phyloP scores from a whole-genome alignment of 2,888 invertebrate genomes.

The Amiota minor region DNA sequence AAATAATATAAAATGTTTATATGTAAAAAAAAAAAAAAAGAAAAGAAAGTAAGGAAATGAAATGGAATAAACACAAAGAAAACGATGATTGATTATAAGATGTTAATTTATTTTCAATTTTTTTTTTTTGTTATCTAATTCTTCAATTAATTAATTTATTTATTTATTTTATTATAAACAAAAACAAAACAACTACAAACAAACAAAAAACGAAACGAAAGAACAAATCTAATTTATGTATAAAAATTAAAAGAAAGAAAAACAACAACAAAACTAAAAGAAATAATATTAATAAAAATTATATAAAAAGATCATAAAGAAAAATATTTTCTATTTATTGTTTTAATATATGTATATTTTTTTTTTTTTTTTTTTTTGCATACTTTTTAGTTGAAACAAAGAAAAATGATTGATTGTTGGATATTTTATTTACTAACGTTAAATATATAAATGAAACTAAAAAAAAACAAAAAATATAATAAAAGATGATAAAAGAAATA shows the following conservation, averaged over 20 bases:
- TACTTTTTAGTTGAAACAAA: slow-evolving; percentile 59
- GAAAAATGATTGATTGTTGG: slow-evolving; percentile 61
- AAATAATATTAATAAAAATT: no score
- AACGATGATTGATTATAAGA: neutral
- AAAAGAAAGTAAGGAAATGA: neutral
- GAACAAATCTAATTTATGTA: slow-evolving; percentile 46
- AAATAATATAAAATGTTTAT: slow-evolving; percentile 20
- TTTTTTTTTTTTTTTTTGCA: slow-evolving; percentile 64
- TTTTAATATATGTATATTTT: slow-evolving; percentile 46
- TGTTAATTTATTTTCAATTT: neutral
- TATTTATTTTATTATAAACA: slow-evolving; percentile 61
- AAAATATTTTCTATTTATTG: no score
- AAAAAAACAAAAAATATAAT: neutral
- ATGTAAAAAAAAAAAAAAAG: slow-evolving; percentile 27
- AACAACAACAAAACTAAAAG: no score
- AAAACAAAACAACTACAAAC: slow-evolving; percentile 47
- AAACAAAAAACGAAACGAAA: slow-evolving; percentile 32
- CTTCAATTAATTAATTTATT: slow-evolving; percentile 52
- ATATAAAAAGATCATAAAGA: slow-evolving; percentile 15
- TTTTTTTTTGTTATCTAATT: slow-evolving; percentile 57
- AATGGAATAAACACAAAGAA: neutral
- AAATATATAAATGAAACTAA: slow-evolving; percentile 45
- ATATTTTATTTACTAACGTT: slow-evolving; percentile 68
- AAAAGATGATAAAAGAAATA: slow-evolving; percentile 21
- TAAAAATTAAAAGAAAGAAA: slow-evolving; percentile 36